phyloP scores from a whole-genome alignment of 2,113 vertebrate species.

The Mystacornis crossleyi region DNA sequence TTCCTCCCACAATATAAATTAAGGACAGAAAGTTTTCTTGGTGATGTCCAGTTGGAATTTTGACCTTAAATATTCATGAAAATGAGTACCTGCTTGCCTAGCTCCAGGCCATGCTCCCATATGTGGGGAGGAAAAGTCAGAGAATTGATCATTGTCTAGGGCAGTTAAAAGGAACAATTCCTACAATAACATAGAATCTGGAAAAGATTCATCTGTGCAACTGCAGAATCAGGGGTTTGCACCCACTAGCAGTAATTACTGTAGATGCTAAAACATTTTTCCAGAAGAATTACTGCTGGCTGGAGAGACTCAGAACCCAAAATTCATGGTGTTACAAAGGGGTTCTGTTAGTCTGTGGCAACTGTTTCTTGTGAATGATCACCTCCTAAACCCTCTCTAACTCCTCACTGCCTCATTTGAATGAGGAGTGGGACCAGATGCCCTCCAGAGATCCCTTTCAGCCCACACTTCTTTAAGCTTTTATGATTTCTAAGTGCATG shows the following conservation, averaged over 20 bases:
- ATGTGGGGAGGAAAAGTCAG: neutral
- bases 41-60: neutral
- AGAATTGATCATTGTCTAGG: neutral
- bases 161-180: neutral
- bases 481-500: neutral
- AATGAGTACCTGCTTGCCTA: neutral
- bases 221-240: neutral
- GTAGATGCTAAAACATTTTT: neutral
- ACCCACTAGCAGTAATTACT: neutral
- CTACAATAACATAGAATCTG: neutral
- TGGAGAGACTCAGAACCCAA: neutral
- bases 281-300: neutral
- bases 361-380: neutral
- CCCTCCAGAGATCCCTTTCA: neutral
- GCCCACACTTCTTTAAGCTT: neutral
- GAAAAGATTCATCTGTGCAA: neutral
- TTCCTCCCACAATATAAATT: neutral
- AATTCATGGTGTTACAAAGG: neutral
- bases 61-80: neutral
- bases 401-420: neutral
- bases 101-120: neutral
- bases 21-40: neutral
- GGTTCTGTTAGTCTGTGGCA: neutral
- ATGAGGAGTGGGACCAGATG: neutral
- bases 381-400: neutral